phyloP scores from a whole-genome alignment of 2,888 invertebrate genomes.

The Poecilobothrus nobilitatus region DNA sequence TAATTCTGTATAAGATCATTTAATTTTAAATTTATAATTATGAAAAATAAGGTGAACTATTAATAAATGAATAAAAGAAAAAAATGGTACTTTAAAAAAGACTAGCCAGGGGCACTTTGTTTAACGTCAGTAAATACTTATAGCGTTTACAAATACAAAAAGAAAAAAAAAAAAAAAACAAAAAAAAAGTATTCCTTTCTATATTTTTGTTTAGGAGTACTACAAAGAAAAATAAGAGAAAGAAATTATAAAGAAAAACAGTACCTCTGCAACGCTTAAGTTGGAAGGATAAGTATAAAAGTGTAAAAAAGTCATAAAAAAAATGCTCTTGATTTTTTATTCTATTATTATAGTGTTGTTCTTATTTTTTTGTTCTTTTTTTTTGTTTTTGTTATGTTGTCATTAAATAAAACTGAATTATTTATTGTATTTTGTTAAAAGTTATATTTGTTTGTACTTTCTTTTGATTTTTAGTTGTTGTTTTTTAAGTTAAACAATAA shows the following conservation, averaged over 20 bases:
- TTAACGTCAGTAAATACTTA: not conserved
- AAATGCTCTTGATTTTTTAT: too few species aligned
- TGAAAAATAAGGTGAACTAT: too few species aligned
- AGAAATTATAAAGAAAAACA: not conserved
- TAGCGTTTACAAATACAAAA: not conserved
- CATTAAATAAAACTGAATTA: slow-evolving; percentile 6
- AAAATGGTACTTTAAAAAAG: not conserved
- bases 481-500: too few species aligned
- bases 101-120: not conserved
- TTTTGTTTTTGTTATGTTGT: not conserved
- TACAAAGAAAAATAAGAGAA: not conserved
- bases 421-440: not conserved
- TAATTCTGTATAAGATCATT: too few species aligned
- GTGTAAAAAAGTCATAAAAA: not conserved
- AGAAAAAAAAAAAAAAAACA: not conserved
- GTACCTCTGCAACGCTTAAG: not conserved
- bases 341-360: too few species aligned
- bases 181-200: not conserved
- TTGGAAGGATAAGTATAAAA: not conserved
- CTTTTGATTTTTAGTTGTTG: too few species aligned
- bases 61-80: not conserved
- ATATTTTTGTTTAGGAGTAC: too few species aligned
- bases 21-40: too few species aligned
- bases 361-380: too few species aligned
- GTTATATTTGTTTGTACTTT: too few species aligned